Evolutionary conservation across 2,888 invertebrate genomes (phyloP), one percentile per base, ranked within the genome.

Genomic region (Sphaeridia pumilis): DNA sequence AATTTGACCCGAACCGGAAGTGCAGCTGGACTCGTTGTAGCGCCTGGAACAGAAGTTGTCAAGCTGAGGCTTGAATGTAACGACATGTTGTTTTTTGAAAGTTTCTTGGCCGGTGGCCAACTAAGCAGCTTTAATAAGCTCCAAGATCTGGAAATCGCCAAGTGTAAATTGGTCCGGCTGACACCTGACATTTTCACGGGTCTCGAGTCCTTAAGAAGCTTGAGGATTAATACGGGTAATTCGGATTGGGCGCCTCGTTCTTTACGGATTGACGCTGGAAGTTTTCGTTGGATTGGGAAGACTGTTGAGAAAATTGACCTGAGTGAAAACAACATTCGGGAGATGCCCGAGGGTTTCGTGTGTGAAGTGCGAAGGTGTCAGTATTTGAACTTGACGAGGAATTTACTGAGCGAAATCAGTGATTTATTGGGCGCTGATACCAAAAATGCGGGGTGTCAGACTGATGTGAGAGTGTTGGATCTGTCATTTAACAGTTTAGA

Each of bases 211-310:
- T 71, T 87, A 25, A 74, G 79, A 47, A 76, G 76, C 58, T 72
- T 87, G 47, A 78, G 79, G 27, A 72, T 87, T 61, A 76, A 82
- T 44, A 84, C 84, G 22, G 83, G 81, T 68, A 85, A 84, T 69
- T 81, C 82, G 24, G 83, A 84, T 67, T 84, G 84, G 84, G 82
- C 84, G 14, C 79, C 82, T 20, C 81, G 83, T 80, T 81, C 82
- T 24, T 75, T 85, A 72, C 83, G 84, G 65, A 75, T 85, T 58
- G 80, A 82, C 66, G 74, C 80, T 38, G 82, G 83, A 67, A 81
- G 83, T 58, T 80, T 90, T 67, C 77, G 81, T 58, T 78, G 86
- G 58, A 75, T 90, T 64, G 79, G 79, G 81, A 41, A 81, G 67
- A 87, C 87, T 70, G 74, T 90, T 48, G 84, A 84, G 69, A 77